Evolutionary conservation across 92 coral and sea anemone species (phyloP).

Genomic region (Parazoanthus atlanticus): DNA sequence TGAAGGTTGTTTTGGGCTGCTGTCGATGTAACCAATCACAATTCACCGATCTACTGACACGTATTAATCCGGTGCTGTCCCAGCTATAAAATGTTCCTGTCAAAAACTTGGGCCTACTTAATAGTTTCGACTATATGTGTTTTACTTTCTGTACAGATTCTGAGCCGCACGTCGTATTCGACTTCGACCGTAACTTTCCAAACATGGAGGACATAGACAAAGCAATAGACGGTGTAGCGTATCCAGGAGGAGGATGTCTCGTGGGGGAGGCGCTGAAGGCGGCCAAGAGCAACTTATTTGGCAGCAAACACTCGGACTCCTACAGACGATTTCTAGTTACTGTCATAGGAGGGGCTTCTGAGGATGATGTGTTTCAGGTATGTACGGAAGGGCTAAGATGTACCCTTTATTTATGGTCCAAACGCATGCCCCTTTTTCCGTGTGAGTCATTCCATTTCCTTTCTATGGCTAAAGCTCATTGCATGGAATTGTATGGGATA

Average conservation of each 20-base stretch:
- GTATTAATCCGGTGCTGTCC: no score
- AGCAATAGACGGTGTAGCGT: constrained; percentile 65
- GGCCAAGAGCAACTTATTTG: constrained; percentile 62
- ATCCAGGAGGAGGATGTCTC: constrained; percentile 68
- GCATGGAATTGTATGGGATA: constrained; percentile 21
- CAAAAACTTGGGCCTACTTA: no score
- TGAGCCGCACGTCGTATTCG: constrained; percentile 67
- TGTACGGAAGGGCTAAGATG: constrained; percentile 24
- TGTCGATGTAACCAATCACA: no score
- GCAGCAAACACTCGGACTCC: constrained; percentile 79
- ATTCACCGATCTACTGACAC: no score
- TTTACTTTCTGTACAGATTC: background rate
- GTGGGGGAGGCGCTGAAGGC: constrained; percentile 71
- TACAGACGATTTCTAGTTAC: constrained; percentile 74
- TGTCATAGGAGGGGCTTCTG: constrained; percentile 78
- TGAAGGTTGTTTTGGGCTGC: no score
- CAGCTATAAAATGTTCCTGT: no score
- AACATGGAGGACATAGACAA: constrained; percentile 68
- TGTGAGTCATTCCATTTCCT: background rate
- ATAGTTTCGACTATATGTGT: no score
- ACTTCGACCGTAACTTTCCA: constrained; percentile 66
- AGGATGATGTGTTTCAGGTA: constrained; percentile 77
- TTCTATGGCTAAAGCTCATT: constrained; percentile 15
- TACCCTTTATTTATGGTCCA: background rate
- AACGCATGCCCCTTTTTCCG: background rate